Conservation (phyloP, 2,888 invertebrate genomes). For the Molanna angustata region DNA sequence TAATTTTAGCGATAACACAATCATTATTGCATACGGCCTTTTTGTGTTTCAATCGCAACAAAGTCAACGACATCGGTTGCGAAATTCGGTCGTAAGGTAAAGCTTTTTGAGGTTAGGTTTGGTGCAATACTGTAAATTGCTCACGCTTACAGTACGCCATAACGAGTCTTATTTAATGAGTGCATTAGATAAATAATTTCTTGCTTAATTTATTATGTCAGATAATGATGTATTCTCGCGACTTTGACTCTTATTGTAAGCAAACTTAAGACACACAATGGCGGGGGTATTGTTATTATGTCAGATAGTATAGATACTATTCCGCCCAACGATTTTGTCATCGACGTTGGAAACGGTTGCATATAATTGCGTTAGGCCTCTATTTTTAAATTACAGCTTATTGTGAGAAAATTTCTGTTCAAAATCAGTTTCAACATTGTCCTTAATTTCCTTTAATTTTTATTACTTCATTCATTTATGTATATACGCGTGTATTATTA, state of each 20-base stretch:
- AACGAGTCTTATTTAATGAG: too few species aligned
- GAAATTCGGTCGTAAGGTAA: conserved; percentile 30
- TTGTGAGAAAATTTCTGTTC: background rate
- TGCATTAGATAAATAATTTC: too few species aligned
- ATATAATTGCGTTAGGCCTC: conserved; percentile 11
- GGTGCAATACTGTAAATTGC: conserved; percentile 16
- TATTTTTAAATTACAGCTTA: background rate
- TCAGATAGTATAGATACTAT: conserved; percentile 14
- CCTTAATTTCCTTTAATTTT: too few species aligned
- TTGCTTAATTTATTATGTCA: too few species aligned
- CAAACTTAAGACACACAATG: conserved; percentile 3
- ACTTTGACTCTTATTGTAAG: background rate
- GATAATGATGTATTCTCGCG: background rate
- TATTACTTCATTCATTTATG: too few species aligned
- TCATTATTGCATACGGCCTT: too few species aligned
- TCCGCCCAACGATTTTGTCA: conserved; percentile 24
- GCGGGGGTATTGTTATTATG: conserved; percentile 9
- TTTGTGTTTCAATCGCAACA: too few species aligned
- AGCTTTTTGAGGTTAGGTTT: conserved; percentile 24
- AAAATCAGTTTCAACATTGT: too few species aligned
- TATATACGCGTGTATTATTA: too few species aligned
- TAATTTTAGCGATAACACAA: too few species aligned
- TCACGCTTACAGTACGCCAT: too few species aligned
- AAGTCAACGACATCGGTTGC: conserved; percentile 26
- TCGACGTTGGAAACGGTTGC: conserved; percentile 11